Evolutionary conservation across 2,888 invertebrate genomes (phyloP), one percentile per base, ranked within the genome.

Genomic region (Unio pictorum): DNA sequence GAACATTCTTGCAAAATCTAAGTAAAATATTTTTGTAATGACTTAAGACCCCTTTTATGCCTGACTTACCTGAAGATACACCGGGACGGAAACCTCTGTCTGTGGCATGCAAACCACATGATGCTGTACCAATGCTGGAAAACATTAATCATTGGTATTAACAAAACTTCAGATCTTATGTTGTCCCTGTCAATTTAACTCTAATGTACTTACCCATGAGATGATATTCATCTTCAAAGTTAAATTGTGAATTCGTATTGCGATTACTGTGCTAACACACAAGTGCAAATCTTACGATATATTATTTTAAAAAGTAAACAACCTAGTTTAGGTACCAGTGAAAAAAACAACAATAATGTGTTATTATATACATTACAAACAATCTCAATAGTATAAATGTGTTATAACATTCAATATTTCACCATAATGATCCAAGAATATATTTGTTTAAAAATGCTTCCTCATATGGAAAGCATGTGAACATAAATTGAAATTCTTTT

Each of bases 71-170:
- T n/a, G 18, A 15, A 17, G 59, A 58, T 20, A 30, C 54, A 26
- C 56, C 54, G 18, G 68, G 68, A 30, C 26, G 58, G 20, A 68
- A 23, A 18, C 95, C 96, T 83, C 93, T 92, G 0, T 94, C 93
- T 0, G 94, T 94, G 81, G 95, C 94, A 86, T 95, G 95, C 68
- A 96, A 88, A 45, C 94, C 92, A 0, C 94, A 93, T 3, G 94
- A 94, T 59, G 94, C 94, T 85, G 95, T 96, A 69, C 93, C 92
- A 88, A 95, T 95, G 89, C 87, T 86, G 67, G 59, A 82, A 72
- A 56, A 71, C 54, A 73, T 54, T 26, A 61, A 17, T 18, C 17
- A n/a, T 2, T 62, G 28, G 11, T 15, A 45, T 45, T 45, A 45
- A 45, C 45, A 45, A 45, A 45, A 45, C 3, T 1, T 45, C 45